Conservation (phyloP, 2,888 invertebrate species). For the Dolomedes plantarius region DNA sequence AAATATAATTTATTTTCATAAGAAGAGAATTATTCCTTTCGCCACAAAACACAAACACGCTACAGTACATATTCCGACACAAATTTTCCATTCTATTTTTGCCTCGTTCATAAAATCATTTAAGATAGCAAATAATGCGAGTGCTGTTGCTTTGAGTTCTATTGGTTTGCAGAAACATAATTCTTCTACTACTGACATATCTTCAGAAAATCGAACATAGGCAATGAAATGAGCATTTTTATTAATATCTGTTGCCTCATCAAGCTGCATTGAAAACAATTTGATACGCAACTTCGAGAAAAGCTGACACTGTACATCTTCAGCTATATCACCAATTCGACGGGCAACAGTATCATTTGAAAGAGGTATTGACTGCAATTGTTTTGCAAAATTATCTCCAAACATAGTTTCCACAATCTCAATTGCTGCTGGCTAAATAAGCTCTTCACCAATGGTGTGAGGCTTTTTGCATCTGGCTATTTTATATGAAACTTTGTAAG, state of each 20-base stretch:
- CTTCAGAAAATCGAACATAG: conserved; percentile 33
- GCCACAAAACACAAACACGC: no score
- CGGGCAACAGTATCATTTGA: conserved; percentile 44
- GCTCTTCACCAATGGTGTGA: conserved; percentile 48
- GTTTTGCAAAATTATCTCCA: conserved; percentile 20
- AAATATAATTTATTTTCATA: no score
- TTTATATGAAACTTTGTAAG: conserved; percentile 49
- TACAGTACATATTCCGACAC: conserved; percentile 61
- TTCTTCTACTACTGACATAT: conserved; percentile 26
- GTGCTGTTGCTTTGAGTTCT: conserved; percentile 37
- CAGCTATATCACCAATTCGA: conserved; percentile 38
- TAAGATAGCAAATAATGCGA: conserved; percentile 29
- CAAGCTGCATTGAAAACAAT: conserved; percentile 21
- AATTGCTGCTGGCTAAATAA: conserved; percentile 23
- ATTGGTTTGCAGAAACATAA: conserved; percentile 35
- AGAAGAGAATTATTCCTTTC: no score
- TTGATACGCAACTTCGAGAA: conserved; percentile 3
- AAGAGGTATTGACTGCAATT: conserved; percentile 26
- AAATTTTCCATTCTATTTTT: conserved; percentile 54
- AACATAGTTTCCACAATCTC: conserved; percentile 28
- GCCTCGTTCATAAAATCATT: conserved; percentile 40
- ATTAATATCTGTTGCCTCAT: conserved; percentile 35
- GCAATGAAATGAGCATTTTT: conserved; percentile 34
- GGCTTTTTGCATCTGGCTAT: conserved; percentile 58
- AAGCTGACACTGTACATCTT: conserved; percentile 41